Evolutionary conservation across 2,888 invertebrate species (phyloP).

Genomic region (Andricus curvator): DNA sequence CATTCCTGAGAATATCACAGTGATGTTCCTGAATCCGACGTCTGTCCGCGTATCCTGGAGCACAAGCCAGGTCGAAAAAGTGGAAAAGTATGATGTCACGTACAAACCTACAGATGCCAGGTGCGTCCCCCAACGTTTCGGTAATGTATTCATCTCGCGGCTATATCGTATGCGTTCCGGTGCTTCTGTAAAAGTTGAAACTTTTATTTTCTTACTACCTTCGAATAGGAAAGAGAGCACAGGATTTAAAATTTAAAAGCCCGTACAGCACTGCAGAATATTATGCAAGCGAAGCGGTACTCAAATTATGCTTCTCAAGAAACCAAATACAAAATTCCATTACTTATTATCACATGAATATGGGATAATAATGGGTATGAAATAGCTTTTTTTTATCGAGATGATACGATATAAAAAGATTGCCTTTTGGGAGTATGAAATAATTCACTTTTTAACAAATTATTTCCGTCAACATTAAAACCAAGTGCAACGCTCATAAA

Average conservation of each 20-base stretch:
- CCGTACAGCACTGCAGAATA: constrained; percentile 1
- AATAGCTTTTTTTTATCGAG: too few species aligned
- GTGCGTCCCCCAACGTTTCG: constrained; percentile 81
- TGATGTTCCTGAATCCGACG: constrained; percentile 91
- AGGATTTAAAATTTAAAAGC: not conserved
- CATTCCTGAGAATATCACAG: constrained; percentile 92
- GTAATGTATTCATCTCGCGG: constrained; percentile 14
- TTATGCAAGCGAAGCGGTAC: not conserved
- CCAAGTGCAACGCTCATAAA: too few species aligned
- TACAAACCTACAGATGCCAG: constrained; percentile 95
- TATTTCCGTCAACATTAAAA: too few species aligned
- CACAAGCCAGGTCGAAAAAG: constrained; percentile 86
- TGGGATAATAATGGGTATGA: too few species aligned
- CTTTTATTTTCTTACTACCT: not conserved
- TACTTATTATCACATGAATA: not conserved
- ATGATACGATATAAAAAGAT: too few species aligned
- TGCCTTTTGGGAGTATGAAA: too few species aligned
- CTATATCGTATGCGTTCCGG: not conserved
- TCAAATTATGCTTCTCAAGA: not conserved
- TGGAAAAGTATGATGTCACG: constrained; percentile 94
- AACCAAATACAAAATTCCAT: not conserved
- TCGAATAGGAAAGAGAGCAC: not conserved
- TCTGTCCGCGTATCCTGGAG: constrained; percentile 93
- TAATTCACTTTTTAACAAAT: too few species aligned
- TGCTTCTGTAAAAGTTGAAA: not conserved